Conservation (phyloP, 37 sponge, comb jelly and placozoan species). For the Bolinopsis microptera region DNA sequence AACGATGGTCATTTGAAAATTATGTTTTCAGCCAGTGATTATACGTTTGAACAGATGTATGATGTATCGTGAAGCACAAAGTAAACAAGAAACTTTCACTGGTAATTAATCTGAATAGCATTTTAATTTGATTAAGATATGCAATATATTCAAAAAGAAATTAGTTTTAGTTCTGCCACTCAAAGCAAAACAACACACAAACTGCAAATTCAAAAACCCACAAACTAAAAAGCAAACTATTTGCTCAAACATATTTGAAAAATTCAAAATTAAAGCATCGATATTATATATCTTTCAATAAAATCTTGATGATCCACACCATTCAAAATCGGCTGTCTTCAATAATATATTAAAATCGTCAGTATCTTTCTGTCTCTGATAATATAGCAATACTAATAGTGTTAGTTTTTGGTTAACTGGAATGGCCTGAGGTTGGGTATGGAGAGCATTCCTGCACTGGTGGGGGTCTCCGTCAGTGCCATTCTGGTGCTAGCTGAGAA, state of each 20-base stretch:
- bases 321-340: too few relatives aligned
- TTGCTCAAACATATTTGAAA: neutral
- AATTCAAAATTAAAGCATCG: too few relatives aligned
- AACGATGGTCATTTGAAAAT: too few relatives aligned
- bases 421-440: slow-evolving; percentile 21
- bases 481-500: neutral
- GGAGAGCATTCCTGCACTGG: neutral
- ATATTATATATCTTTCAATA: too few relatives aligned
- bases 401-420: slow-evolving; percentile 41
- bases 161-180: neutral
- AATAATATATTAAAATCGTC: neutral
- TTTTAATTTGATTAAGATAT: neutral
- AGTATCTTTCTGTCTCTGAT: neutral
- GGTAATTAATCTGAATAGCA: neutral
- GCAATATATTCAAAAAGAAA: neutral
- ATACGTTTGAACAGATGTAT: too few relatives aligned
- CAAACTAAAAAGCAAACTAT: neutral
- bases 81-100: neutral
- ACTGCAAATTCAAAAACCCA: neutral
- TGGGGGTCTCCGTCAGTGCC: neutral
- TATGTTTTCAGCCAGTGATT: too few relatives aligned
- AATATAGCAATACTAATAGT: neutral
- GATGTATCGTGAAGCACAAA: neutral
- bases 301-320: too few relatives aligned
- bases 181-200: neutral